phyloP scores from a whole-genome alignment of 2,113 vertebrate genomes.

The Panthera uncia region DNA sequence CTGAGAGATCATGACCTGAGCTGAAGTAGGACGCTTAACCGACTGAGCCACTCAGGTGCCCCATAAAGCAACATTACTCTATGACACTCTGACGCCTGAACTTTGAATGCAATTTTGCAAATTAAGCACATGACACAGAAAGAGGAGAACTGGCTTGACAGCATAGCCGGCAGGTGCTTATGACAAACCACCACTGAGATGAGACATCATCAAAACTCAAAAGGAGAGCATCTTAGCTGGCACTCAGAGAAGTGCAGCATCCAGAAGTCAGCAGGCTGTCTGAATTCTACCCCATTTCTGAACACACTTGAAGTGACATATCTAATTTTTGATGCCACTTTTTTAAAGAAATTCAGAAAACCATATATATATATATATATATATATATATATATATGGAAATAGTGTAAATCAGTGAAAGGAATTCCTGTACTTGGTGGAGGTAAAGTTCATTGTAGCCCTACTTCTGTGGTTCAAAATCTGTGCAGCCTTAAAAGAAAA shows the following conservation, averaged over 20 bases:
- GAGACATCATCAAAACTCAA: not conserved
- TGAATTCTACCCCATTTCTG: not conserved
- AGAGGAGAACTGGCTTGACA: not conserved
- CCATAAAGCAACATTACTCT: not conserved
- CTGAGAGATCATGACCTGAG: too few species aligned
- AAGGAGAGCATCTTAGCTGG: not conserved
- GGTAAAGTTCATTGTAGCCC: not conserved
- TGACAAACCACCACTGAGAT: rapidly evolving
- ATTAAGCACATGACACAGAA: not conserved
- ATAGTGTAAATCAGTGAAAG: not conserved
- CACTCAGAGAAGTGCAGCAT: not conserved
- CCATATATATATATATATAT: not conserved
- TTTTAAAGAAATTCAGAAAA: not conserved
- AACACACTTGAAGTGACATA: not conserved
- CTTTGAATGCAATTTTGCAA: not conserved
- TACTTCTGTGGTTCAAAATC: not conserved
- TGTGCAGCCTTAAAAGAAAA: not conserved
- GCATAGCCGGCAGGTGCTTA: too few species aligned
- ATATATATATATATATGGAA: not conserved
- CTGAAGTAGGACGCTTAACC: too few species aligned
- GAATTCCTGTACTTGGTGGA: not conserved
- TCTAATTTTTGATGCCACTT: not conserved
- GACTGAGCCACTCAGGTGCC: too few species aligned
- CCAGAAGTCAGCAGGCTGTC: not conserved
- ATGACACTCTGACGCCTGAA: not conserved